Evolutionary conservation across 1,140 invertebrate genomes (phyloP).

Genomic region (Anagrus nilaparvatae): DNA sequence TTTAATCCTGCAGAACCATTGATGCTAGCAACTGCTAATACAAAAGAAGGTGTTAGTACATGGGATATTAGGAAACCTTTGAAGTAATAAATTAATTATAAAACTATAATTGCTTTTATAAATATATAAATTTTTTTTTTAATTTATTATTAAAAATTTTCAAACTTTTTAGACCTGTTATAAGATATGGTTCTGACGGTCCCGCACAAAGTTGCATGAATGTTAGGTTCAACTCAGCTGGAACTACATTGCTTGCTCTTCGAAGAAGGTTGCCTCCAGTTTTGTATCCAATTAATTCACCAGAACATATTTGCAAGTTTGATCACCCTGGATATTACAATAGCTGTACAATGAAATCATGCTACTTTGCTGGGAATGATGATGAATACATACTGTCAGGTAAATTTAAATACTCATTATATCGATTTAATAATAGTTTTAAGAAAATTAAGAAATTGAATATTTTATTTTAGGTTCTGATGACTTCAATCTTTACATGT

Average conservation of each 20-base stretch:
- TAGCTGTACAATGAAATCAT: conserved; percentile 95
- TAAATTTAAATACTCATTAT: conserved; percentile 9
- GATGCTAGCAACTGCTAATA: conserved; percentile 78
- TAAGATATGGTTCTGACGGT: conserved; percentile 61
- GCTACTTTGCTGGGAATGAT: conserved; percentile 81
- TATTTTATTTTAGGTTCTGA: conserved; percentile 59
- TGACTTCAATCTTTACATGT: conserved; percentile 92
- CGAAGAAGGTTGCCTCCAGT: conserved; percentile 74
- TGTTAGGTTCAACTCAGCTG: conserved; percentile 74
- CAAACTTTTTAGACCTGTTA: conserved; percentile 44
- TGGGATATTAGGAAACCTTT: conserved; percentile 81
- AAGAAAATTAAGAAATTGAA: background rate
- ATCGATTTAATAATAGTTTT: conserved; percentile 1
- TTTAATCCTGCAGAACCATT: conserved; percentile 77
- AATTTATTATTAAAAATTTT: too few relatives aligned
- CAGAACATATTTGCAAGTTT: conserved; percentile 69
- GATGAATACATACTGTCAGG: conserved; percentile 83
- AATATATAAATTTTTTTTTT: too few relatives aligned
- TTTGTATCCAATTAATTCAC: conserved; percentile 60
- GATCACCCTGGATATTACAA: conserved; percentile 89
- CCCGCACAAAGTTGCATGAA: conserved; percentile 78
- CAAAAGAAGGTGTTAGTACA: conserved; percentile 75
- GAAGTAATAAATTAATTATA: conserved; percentile 49
- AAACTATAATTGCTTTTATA: conserved; percentile 4
- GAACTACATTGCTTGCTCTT: conserved; percentile 71